A percentile compares a stretch with the other conserved stretches of the same genome.
These are phyloP conservation scores for Odocoileus virginianus DNA, from an alignment of 2,113 vertebrate genomes.

Conservation along the genomic window DNA sequence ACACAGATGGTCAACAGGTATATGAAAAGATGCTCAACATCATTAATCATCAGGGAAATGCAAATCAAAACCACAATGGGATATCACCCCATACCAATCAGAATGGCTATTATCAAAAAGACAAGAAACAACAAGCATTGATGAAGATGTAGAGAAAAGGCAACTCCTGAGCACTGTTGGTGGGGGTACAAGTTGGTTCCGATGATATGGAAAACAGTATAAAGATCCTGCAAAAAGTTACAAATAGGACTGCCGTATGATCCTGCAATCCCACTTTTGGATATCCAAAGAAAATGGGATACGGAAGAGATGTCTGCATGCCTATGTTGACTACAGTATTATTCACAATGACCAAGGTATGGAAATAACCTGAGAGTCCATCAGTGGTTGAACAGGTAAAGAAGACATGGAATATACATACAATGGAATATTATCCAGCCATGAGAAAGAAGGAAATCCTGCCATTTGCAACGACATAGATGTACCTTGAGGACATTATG, in stretches of 20 bases:
- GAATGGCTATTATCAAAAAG: neutral
- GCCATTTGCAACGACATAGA: neutral
- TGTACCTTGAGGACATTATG: neutral
- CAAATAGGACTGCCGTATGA: neutral
- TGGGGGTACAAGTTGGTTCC: neutral
- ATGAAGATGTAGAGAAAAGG: neutral
- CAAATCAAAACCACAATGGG: neutral
- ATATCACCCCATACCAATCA: neutral
- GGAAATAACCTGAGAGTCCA: neutral
- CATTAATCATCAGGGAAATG: neutral
- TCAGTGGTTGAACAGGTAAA: neutral
- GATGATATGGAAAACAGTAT: neutral
- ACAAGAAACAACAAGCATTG: neutral
- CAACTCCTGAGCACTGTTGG: neutral
- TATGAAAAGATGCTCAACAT: neutral
- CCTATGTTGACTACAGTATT: neutral
- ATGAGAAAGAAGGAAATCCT: neutral
- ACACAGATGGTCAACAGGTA: neutral
- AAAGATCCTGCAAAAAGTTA: neutral
- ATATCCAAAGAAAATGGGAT: neutral
- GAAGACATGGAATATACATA: neutral
- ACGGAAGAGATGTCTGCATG: accelerated
- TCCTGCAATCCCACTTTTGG: neutral
- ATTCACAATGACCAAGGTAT: neutral
- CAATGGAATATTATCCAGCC: neutral